Evolutionary conservation across 2,888 invertebrate species (phyloP), one percentile per base, ranked within the genome.

Genomic region (Phengaris arion): DNA sequence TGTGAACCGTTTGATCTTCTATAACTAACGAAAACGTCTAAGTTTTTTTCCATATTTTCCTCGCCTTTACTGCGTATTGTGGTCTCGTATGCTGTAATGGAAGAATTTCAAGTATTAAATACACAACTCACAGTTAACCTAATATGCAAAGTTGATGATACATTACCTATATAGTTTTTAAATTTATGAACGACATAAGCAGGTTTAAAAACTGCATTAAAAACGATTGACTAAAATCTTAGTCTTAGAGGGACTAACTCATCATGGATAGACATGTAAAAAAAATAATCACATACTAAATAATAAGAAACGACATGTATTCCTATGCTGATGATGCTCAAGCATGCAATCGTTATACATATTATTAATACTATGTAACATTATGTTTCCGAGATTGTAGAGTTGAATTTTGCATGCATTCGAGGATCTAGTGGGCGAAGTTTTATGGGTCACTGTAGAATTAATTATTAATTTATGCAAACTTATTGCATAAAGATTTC

Each of bases 21-120:
- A 87, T 99, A 99, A 91, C 99, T 99, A 82, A 99, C 98, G 90
- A 99, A 99, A 0, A 99, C 99, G 87, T 99, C 99, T 81, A 99
- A 94, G 74, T 97, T 97, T 89, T 99, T 98, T 85, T 97, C 97
- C 86, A 96, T 95, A 82, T 95, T 96, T 82, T 97, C 97, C 85
- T 96, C 96, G 69, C 95, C 96, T 77, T 96, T 94, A 82, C 94
- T 95, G 13, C 95, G 95, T 79, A 96, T 85, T 74, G 95, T 95
- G 83, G 94, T 96, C 87, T 96, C 96, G 83, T 95, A 93, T 79
- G 93, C 95, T 95, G 91, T 75, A 91, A 92, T 81, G 78, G 76
- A 79, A 78, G 48, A 74, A 68, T 74, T 70, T 57, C 48, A 70
- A 35, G 35, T 35, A 12, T 45, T 45, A 22, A 15, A 64, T 6